Conservation (phyloP, 2,888 invertebrate genomes). For the Dynastes grantii region DNA sequence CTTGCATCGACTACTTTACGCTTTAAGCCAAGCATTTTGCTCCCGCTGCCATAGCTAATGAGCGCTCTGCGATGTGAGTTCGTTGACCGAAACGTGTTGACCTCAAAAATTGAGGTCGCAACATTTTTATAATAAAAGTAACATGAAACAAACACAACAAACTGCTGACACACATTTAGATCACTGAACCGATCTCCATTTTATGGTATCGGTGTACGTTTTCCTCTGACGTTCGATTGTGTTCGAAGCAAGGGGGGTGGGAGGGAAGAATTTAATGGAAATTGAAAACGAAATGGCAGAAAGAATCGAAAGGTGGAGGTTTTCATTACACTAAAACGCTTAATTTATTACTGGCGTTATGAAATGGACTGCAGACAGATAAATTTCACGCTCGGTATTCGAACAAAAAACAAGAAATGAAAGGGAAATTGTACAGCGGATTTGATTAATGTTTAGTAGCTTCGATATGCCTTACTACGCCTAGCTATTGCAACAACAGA, state of each 20-base stretch:
- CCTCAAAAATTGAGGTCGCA: constrained; percentile 82
- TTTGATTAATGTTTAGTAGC: too few species aligned
- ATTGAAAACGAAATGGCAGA: constrained; percentile 10
- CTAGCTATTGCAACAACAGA: too few species aligned
- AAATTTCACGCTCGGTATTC: neutral
- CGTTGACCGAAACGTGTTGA: constrained; percentile 73
- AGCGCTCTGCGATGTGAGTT: constrained; percentile 59
- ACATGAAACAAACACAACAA: constrained; percentile 71
- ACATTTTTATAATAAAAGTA: constrained; percentile 69
- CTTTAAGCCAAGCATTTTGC: neutral
- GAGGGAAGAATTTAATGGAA: neutral
- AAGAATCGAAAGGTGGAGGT: constrained; percentile 13
- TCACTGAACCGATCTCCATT: constrained; percentile 65
- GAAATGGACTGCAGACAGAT: neutral
- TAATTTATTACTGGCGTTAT: neutral
- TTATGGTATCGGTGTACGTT: constrained; percentile 20
- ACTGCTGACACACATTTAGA: constrained; percentile 69
- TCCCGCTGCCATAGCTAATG: neutral
- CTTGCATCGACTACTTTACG: neutral
- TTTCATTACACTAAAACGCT: neutral
- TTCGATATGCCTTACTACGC: too few species aligned
- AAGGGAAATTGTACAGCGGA: neutral
- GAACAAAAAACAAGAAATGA: neutral
- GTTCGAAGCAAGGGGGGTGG: neutral
- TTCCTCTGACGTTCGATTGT: constrained; percentile 14